A percentile compares a stretch with the other conserved stretches of the same genome.
phyloP scores from a whole-genome alignment of 2,113 vertebrate genomes.

The Zosterops japonicus region DNA sequence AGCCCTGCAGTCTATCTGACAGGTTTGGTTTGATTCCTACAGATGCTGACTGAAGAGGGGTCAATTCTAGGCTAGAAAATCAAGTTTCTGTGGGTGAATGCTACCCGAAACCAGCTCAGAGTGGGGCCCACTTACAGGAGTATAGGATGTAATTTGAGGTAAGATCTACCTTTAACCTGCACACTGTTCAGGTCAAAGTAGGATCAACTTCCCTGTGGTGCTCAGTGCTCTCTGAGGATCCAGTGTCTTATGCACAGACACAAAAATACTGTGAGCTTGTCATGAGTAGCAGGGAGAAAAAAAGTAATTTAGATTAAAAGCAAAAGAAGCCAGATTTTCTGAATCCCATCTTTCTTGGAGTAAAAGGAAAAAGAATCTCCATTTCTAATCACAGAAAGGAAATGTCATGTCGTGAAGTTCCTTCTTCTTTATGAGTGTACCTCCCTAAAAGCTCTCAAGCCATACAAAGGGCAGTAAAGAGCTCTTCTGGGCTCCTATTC shows the following conservation, averaged over 20 bases:
- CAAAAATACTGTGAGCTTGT: background rate
- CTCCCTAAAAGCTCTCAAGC: background rate
- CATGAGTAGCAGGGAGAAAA: accelerated
- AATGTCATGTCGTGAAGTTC: background rate
- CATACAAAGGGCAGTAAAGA: background rate
- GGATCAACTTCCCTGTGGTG: background rate
- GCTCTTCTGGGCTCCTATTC: background rate
- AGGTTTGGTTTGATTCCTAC: background rate
- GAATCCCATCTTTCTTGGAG: background rate
- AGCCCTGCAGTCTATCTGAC: background rate
- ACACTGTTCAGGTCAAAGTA: background rate
- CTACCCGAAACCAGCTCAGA: background rate
- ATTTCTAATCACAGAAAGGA: background rate
- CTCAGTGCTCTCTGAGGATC: background rate
- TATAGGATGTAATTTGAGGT: background rate
- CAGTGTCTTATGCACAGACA: background rate
- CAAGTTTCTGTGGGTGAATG: background rate
- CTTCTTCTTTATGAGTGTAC: background rate
- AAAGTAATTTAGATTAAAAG: background rate
- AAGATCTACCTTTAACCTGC: background rate
- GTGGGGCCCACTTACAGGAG: background rate
- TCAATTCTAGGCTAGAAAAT: background rate
- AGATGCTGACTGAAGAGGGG: background rate
- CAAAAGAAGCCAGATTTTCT: background rate
- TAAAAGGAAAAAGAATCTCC: background rate